Conservation (phyloP, 1,140 invertebrate genomes). For the Drosophila lacteicornis region DNA sequence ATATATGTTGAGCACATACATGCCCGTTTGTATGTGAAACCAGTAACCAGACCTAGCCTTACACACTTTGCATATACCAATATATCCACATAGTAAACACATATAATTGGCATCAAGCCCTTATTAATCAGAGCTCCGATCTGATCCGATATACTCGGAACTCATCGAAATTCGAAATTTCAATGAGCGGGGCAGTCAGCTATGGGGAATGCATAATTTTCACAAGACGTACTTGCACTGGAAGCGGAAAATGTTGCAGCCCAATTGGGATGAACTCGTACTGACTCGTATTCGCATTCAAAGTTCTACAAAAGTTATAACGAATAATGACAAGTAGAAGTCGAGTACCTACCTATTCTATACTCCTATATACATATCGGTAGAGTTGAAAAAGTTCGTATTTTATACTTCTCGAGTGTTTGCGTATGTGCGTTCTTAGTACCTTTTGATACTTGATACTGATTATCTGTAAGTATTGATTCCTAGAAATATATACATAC, state of each 20-base stretch:
- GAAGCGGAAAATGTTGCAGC: slow-evolving; percentile 20
- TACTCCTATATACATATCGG: slow-evolving; percentile 29
- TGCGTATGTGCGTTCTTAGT: slow-evolving; percentile 46
- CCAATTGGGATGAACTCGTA: slow-evolving; percentile 7
- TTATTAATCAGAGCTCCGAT: slow-evolving; percentile 1
- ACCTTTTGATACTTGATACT: slow-evolving; percentile 14
- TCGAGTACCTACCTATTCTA: slow-evolving; percentile 28
- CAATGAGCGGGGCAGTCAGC: slow-evolving; percentile 13
- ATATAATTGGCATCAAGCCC: slow-evolving; percentile 1
- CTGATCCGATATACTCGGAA: neutral
- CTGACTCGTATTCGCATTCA: slow-evolving; percentile 11
- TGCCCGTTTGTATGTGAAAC: slow-evolving; percentile 53
- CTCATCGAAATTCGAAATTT: slow-evolving; percentile 21
- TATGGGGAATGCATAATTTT: slow-evolving; percentile 18
- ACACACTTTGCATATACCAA: slow-evolving; percentile 21
- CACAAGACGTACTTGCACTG: neutral
- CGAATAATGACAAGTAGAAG: slow-evolving; percentile 36
- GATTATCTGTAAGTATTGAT: slow-evolving; percentile 33
- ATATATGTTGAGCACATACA: slow-evolving; percentile 66
- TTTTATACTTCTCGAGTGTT: slow-evolving; percentile 42
- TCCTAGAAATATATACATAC: slow-evolving; percentile 22
- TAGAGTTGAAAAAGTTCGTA: slow-evolving; percentile 49
- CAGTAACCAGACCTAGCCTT: slow-evolving; percentile 34
- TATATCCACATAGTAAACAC: slow-evolving; percentile 20
- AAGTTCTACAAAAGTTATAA: slow-evolving; percentile 13